Evolutionary conservation across 2,888 invertebrate genomes (phyloP), one percentile per base, ranked within the genome.

Genomic region (Nephrotoma flavescens): DNA sequence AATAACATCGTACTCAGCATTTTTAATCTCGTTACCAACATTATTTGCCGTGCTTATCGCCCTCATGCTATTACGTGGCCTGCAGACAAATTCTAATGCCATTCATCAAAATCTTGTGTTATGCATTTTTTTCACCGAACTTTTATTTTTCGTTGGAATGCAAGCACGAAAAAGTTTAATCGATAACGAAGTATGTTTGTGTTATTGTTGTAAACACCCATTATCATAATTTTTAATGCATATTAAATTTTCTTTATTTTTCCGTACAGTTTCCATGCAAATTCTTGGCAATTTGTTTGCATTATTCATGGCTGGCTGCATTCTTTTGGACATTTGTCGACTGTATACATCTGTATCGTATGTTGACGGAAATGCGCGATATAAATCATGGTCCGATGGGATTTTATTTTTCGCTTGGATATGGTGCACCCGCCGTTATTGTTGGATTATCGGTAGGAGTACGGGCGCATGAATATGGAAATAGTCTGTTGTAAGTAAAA

Each of bases 351-450:
- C 93, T 98, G 87, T 97, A 98, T 90, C 94, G 99, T 85, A 97
- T 98, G 95, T 92, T 99, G 89, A 97, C 98, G 2, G 98, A 98
- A 92, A 96, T 98, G 94, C 93, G 98, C 4, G 98, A 98, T 91
- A 97, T 99, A 86, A 98, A 99, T 93, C 97, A 98, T 91, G 98
- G 97, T 4, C 96, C 96, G 47, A 97, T 98, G 95, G 93, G 95
- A 87, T 97, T 98, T 90, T 98, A 97, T 91, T 97, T 97, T 89
- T 96, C 97, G 15, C 94, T 97, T 90, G 98, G 98, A 15, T 99
- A 98, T 91, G 98, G 96, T 87, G 94, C 96, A 88, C 98, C 99
- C 0, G 98, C 98, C 0, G 95, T 98, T 12, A 94, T 97, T 85
- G 97, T 98, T 0, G 97, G 97, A 45, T 92, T 99, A 41, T 96